Base-by-base conservation (phyloP, 2,113 vertebrate species). In the Heterotis niloticus region DNA sequence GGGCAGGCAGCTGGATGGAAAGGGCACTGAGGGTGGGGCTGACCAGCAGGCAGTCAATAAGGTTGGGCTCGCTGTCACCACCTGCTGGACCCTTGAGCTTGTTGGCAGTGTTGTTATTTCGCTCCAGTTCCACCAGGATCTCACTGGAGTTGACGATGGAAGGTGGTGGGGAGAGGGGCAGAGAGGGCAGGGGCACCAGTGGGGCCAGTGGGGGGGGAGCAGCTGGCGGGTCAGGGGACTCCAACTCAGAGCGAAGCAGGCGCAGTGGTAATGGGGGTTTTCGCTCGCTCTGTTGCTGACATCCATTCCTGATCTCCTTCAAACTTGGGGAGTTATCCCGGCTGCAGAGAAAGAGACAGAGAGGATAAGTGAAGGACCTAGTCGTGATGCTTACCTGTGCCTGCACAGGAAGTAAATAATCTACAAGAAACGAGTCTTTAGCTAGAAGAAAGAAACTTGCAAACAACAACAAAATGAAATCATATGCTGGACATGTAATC, bases 1-100 rank as follows among this genome's bases (percentile, higher is more conserved):
- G 96, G 5, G 96, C 93, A 0, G 96, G 96, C 81, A 99, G 95
- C 90, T 99, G 97, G 74, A 99, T 99, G 93, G 95, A 98, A 87
- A 99, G 93, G 78, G 94, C 94, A 89, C 93, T 98, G 88, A 96
- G 94, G 24, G 95, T 94, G 0, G 97, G 98, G 89, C 96, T 98
- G 92, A 99, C 97, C 93, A 98, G 92, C 86, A 99, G 92, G 86
- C 97, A 98, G 92, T 99, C 98, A 51, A 99, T 99, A 77, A 99
- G 94, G 92, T 97, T 99, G 86, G 96, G 98, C 86, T 99, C 98
- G 0, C 95, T 97, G 92, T 98, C 94, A 0, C 93, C 94, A 81
- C 95, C 94, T 0, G 86, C 86, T 0, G 93, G 94, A 28, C 90
- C 93, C 5, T 94, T 96, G 87, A 95, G 93, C 78, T 94, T 90